Evolutionary conservation across 2,888 invertebrate species (phyloP), one percentile per base, ranked within the genome.

Genomic region (Eueremaeus valkanovi): DNA sequence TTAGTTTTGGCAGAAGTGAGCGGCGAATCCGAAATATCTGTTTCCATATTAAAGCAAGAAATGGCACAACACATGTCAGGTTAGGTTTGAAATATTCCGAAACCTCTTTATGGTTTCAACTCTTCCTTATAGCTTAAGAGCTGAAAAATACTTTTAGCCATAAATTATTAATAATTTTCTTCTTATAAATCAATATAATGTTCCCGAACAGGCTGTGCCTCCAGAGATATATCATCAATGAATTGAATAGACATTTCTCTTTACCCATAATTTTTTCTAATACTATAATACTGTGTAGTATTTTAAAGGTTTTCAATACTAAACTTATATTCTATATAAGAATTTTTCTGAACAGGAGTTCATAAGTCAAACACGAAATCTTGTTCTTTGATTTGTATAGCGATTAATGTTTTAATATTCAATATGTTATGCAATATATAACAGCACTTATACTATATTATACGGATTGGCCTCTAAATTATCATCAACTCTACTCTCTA

Each of bases 341-440:
- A 58, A 58, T 16, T 29, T 58, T 58, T 58, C 29, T 58, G 31
- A 31, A 58, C 58, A 58, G 58, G 31, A 66, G 66, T 66, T 66
- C 36, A 66, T 21, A 40, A 66, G 40, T 66, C 63, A 36, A 66
- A 40, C 40, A 66, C 40, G 66, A 66, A 66, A 66, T 66, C 40
- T 24, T 11, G 33, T 66, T n/a, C n/a, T 33, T 66, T 58, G 58
- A 58, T 58, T 58, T 58, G 58, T 58, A 29, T 58, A 58, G 31
- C 29, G 24, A 55, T 55, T 55, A 55, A 13, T 55, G 13, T 55
- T 55, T 51, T 51, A 1, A 21, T 24, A 24, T 55, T 55, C 55
- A 55, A 55, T 55, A 13, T 55, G 29, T 29, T 29, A 29, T 58
- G 31, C 58, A 29, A 29, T 13, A 45, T 45, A 16, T 16, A 45